A percentile compares a stretch with the other conserved stretches of the same genome.
These are phyloP conservation scores for Aricia agestis DNA, from an alignment of 1,140 invertebrate genomes.

Conservation along the genomic window DNA sequence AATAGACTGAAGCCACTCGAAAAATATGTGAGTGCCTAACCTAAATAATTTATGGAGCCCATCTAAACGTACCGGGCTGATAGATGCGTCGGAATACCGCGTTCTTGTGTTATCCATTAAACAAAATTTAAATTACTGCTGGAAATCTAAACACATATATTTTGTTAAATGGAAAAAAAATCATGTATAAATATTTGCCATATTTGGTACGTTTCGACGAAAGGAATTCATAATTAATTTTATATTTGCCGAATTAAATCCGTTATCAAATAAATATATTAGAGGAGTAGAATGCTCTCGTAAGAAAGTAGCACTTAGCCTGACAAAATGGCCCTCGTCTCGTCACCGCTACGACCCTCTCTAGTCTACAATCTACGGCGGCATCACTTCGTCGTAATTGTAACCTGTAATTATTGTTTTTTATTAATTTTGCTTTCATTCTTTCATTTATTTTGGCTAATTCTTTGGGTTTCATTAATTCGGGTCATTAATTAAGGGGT, in stretches of 20 bases:
- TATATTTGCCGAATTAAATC: background rate
- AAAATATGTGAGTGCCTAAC: conserved; percentile 61
- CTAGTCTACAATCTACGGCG: background rate
- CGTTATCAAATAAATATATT: background rate
- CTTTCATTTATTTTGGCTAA: too few relatives aligned
- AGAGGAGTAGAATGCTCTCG: background rate
- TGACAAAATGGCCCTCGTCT: background rate
- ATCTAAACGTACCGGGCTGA: conserved; percentile 30
- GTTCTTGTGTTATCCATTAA: conserved; percentile 11
- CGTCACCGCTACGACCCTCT: background rate
- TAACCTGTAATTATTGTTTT: background rate
- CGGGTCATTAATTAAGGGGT: too few relatives aligned
- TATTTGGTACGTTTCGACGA: background rate
- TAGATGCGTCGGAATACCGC: conserved; percentile 24
- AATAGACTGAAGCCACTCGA: conserved; percentile 57
- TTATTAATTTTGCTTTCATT: background rate
- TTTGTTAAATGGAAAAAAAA: too few relatives aligned
- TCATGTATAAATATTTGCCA: background rate
- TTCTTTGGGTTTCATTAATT: too few relatives aligned
- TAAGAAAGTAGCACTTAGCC: background rate
- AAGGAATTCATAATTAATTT: background rate
- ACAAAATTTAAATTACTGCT: background rate
- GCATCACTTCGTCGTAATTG: background rate
- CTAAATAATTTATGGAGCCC: conserved; percentile 54
- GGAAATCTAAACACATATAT: too few relatives aligned